Percentiles rank a stretch among this genome's conserved stretches.
Evolutionary conservation across 1,140 invertebrate genomes (phyloP).

Genomic region (Dendrolimus punctatus): DNA sequence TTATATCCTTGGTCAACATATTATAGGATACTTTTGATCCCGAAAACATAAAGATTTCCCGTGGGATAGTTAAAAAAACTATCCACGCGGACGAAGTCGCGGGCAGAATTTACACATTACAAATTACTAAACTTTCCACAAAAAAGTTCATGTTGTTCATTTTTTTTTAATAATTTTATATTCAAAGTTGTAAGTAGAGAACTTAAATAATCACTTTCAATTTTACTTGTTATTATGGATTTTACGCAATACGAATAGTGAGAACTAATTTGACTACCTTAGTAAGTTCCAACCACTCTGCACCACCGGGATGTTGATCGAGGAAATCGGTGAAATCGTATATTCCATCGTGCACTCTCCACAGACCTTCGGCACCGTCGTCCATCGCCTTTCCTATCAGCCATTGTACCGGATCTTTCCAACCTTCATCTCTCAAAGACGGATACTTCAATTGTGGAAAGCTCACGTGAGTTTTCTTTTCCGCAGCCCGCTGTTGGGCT

Average conservation of each 20-base stretch:
- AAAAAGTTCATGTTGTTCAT: no score
- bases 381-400: conserved; percentile 77
- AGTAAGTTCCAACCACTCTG: conserved; percentile 81
- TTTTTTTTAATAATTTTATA: no score
- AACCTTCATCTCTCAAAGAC: conserved; percentile 59
- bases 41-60: no score
- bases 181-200: no score
- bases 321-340: conserved; percentile 83
- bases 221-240: neutral
- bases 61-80: no score
- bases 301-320: conserved; percentile 83
- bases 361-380: conserved; percentile 83
- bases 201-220: no score
- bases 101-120: no score
- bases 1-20: no score
- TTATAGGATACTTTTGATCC: no score
- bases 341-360: conserved; percentile 83
- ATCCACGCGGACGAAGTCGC: no score
- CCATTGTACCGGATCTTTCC: conserved; percentile 71
- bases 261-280: conserved; percentile 59
- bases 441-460: conserved; percentile 70
- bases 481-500: conserved; percentile 35
- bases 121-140: no score
- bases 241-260: neutral
- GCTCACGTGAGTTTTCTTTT: conserved; percentile 62